Evolutionary conservation across 2,797 vertebrate species (phyloP), one percentile per base, ranked within the genome.

Genomic region (Bradypus variegatus): DNA sequence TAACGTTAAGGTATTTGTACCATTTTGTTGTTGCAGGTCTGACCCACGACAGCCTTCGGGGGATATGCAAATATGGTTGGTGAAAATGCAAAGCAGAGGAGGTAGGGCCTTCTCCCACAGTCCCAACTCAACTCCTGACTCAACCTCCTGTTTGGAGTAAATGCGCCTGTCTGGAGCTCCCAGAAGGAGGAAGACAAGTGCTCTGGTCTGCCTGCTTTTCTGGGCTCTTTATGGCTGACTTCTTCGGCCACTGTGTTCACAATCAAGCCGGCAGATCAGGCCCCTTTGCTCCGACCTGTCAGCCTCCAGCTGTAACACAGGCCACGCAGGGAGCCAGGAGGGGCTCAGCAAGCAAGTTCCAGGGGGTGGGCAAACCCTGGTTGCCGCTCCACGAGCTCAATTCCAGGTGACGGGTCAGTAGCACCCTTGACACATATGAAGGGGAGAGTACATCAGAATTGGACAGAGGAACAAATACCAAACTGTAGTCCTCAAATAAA

Each of bases 401-500:
- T 55, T 48, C 75, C 70, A 53, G 73, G 27, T 58, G 8, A 36
- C 3, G 72, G 85, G 33, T 55, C 27, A 23, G 11, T 1, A 4
- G 31, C 38, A 0, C 23, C 69, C 38, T 45, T 6, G 33, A 38
- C 88, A 58, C 4, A 13, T 5, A 31, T 2, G 48, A 77, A 38
- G 36, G 55, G 33, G 58, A 73, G 85, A 77, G 48, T n/a, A 16
- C 75, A 62, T 77, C 64, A 87, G 84, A 72, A 83, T 53, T 38
- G 21, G 64, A 90, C 38, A 48, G 81, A 89, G 73, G 69, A 88
- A 81, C 31, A 91, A 86, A 64, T 45, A 36, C 60, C 48, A 14
- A 76, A 93, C 79, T 82, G 91, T 67, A 88, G 86, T 93, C 77
- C 89, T 81, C 69, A 85, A 77, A 94, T 76, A 86, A 55, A 92